Percentiles rank a stretch among this genome's conserved stretches.
Evolutionary conservation across 2,113 vertebrate genomes (phyloP).

Genomic region (Atlantisia rogersi): DNA sequence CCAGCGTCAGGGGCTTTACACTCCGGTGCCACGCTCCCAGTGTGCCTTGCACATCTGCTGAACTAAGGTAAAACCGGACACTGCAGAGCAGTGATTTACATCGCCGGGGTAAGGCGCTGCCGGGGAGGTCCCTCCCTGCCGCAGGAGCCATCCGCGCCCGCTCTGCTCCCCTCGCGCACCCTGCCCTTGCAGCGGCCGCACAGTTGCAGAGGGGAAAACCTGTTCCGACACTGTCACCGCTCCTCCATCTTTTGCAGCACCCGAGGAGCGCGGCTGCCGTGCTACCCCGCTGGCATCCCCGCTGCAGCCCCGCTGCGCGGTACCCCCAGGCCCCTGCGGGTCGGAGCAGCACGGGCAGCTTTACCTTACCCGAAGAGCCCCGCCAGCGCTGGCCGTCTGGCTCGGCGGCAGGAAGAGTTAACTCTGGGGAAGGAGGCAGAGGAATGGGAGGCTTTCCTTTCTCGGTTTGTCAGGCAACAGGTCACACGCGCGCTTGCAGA

Average conservation of each 20-base stretch:
- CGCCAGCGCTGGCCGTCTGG: not conserved
- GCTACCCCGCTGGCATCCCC: not conserved
- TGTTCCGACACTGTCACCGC: accelerated
- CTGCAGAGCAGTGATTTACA: constrained; percentile 55
- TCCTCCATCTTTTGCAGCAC: not conserved
- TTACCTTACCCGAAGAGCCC: not conserved
- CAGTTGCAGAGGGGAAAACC: not conserved
- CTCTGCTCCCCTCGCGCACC: not conserved
- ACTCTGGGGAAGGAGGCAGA: not conserved
- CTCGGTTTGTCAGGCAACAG: constrained; percentile 24
- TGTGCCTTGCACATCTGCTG: constrained; percentile 55
- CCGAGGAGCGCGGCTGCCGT: not conserved
- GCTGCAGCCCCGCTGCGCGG: accelerated
- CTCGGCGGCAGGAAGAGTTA: not conserved
- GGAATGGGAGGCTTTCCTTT: not conserved
- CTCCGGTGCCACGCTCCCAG: not conserved
- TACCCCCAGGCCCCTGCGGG: accelerated
- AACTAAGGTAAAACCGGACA: constrained; percentile 38
- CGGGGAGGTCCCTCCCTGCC: not conserved
- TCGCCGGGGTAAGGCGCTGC: not conserved
- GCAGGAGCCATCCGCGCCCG: not conserved
- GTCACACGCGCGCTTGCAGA: constrained; percentile 44
- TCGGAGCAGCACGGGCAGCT: not conserved
- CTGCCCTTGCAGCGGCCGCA: not conserved
- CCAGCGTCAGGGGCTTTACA: not conserved